Base-by-base conservation (phyloP, 2,888 invertebrate genomes). In the Yponomeuta cagnagella region DNA sequence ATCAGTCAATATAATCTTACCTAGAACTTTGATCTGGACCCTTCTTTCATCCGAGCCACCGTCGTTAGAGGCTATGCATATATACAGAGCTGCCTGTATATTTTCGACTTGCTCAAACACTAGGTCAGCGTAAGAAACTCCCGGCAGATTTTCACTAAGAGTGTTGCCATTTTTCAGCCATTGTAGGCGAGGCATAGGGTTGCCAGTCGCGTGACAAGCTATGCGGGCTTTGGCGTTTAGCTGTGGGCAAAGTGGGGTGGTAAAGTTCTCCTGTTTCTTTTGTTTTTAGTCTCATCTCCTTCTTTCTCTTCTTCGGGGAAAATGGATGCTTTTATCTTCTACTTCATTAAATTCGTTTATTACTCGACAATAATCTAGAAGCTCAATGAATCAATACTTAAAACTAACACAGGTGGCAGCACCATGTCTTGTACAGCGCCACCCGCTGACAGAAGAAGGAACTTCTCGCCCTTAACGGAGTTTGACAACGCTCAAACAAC, bases 201-300 rank as follows among this genome's bases (percentile, higher is more conserved):
- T 89, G 1, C 95, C 95, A n/a, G 83, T 80, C 0, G 93, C 93
- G 72, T 88, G 86, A 78, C 95, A 95, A 0, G 89, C 81, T 73
- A 93, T 75, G 12, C 88, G 83, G 1, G 80, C 75, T 12, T 77
- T 80, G 4, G 82, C 78, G 10, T 83, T 85, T 70, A 83, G 77
- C 89, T 92, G 75, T 63, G 85, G 81, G 12, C 65, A 64, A 58
- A 58, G 6, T 43, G 1, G 6, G 43, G 43, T 5, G 43, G 43
- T 43, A 43, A 43, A 8, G 43, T 8, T 43, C 1, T 0, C 8
- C 8, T 43, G 43, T 43, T 43, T 43, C 43, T 43, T 43, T 43
- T 9, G 43, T 43, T 8, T 43, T 8, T 8, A 43, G 43, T 8
- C 8, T 43, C 33, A 37, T 37, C 33, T 4, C 2, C 33, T 37